These are phyloP conservation scores for Excalfactoria chinensis DNA, from an alignment of 2,113 vertebrate species.

Conservation along the genomic window DNA sequence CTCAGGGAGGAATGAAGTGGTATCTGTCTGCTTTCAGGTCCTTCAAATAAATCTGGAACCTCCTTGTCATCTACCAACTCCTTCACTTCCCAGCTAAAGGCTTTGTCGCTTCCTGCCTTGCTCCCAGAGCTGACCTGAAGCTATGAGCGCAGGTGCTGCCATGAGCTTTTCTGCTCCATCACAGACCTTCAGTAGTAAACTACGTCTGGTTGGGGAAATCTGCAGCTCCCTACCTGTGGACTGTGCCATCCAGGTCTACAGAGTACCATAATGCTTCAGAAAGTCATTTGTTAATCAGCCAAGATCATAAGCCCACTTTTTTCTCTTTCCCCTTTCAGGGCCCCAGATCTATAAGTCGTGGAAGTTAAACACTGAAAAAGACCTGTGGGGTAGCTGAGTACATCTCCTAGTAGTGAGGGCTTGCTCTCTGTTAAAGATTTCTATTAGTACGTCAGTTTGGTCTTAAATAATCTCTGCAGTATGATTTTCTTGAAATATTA, in stretches of 20 bases:
- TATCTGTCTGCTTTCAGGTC: background rate
- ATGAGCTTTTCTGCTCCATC: background rate
- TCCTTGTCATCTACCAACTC: background rate
- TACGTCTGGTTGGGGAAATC: background rate
- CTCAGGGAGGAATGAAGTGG: background rate
- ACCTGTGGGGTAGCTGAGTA: slow-evolving; percentile 19
- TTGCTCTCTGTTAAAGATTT: slow-evolving; percentile 4
- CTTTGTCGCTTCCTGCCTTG: background rate
- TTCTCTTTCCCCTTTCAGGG: background rate
- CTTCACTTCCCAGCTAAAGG: background rate
- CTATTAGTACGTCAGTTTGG: slow-evolving; percentile 12
- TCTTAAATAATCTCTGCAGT: background rate
- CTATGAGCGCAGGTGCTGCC: background rate
- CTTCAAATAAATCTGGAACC: background rate
- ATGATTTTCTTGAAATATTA: background rate
- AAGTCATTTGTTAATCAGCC: slow-evolving; percentile 16
- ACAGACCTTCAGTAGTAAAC: background rate
- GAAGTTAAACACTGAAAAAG: slow-evolving; percentile 40
- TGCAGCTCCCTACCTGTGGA: background rate
- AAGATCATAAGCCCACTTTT: background rate
- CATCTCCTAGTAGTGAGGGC: background rate
- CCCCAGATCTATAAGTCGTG: background rate
- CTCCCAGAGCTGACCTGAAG: background rate
- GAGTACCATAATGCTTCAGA: slow-evolving; percentile 5
- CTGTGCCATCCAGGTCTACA: background rate